Percentiles rank a stretch among this genome's conserved stretches.
Evolutionary conservation across 2,888 invertebrate species (phyloP).

Genomic region (Oscheius sp.): DNA sequence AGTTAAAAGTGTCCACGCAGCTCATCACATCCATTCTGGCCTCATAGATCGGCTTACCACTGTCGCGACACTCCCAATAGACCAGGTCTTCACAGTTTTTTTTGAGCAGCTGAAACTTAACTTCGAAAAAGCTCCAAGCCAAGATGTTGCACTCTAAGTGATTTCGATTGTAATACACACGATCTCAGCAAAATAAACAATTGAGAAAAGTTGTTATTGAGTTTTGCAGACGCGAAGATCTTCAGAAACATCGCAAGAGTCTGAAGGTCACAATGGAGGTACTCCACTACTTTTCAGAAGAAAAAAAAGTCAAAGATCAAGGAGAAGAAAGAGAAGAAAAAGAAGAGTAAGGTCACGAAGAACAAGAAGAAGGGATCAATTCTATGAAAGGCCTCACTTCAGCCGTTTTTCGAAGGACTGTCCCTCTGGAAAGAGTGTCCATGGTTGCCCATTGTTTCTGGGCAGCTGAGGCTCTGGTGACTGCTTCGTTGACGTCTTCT

Average conservation of each 20-base stretch:
- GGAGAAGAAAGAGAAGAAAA: too few relatives aligned
- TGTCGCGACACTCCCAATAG: conserved; percentile 75
- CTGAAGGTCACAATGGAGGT: too few relatives aligned
- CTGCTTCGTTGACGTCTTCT: conserved; percentile 46
- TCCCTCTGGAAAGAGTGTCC: conserved; percentile 54
- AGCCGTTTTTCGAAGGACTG: conserved; percentile 62
- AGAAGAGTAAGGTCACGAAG: too few relatives aligned
- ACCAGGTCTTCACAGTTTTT: conserved; percentile 74
- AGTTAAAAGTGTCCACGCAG: conserved; percentile 78
- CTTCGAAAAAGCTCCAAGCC: neutral
- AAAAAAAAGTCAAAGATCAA: too few relatives aligned
- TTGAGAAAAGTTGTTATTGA: too few relatives aligned
- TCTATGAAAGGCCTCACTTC: conserved; percentile 39
- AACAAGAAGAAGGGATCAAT: too few relatives aligned
- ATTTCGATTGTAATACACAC: neutral
- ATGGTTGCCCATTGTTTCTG: conserved; percentile 47
- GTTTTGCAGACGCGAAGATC: too few relatives aligned
- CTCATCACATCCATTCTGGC: conserved; percentile 77
- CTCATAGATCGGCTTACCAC: conserved; percentile 79
- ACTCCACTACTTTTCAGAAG: too few relatives aligned
- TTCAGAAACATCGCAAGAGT: too few relatives aligned
- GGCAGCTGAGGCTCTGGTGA: conserved; percentile 39
- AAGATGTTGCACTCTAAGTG: too few relatives aligned
- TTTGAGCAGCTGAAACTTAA: conserved; percentile 61
- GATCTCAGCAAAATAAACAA: too few relatives aligned